These are phyloP conservation scores for Taeniopygia guttata DNA, from an alignment of 2,797 vertebrate species.

Conservation along the genomic window DNA sequence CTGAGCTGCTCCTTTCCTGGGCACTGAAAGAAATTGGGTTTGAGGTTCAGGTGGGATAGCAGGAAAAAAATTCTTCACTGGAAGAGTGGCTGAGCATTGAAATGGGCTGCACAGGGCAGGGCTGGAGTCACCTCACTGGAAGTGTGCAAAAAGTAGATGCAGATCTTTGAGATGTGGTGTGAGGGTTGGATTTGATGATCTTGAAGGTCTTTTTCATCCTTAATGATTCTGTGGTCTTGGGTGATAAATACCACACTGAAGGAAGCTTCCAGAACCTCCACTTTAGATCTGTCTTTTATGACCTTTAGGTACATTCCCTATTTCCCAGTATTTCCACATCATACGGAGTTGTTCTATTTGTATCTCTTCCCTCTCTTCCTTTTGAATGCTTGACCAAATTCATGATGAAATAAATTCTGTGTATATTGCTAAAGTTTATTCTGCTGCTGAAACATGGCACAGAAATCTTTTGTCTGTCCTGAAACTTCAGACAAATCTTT, in stretches of 20 bases:
- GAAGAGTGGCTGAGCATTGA: fast-evolving
- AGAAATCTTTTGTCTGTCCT: not conserved
- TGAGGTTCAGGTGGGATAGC: not conserved
- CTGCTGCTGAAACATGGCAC: not conserved
- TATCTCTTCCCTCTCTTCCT: not conserved
- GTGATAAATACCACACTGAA: not conserved
- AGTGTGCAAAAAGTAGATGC: not conserved
- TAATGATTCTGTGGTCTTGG: not conserved
- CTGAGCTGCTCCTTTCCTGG: not conserved
- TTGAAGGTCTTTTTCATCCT: not conserved
- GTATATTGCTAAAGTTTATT: constrained; percentile 1
- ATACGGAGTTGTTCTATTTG: not conserved
- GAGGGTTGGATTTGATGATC: not conserved
- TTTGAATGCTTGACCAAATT: not conserved
- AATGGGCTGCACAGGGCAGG: not conserved
- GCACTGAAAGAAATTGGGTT: not conserved
- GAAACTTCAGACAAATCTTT: not conserved
- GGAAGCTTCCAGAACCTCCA: not conserved
- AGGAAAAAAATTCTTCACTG: not conserved
- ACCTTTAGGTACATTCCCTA: not conserved
- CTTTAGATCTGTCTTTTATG: not conserved
- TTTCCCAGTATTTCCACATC: not conserved
- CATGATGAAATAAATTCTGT: constrained; percentile 1
- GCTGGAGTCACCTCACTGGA: not conserved
- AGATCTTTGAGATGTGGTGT: not conserved